Base-by-base conservation (phyloP, 2,113 vertebrate genomes). In the Elephantulus edwardii region DNA sequence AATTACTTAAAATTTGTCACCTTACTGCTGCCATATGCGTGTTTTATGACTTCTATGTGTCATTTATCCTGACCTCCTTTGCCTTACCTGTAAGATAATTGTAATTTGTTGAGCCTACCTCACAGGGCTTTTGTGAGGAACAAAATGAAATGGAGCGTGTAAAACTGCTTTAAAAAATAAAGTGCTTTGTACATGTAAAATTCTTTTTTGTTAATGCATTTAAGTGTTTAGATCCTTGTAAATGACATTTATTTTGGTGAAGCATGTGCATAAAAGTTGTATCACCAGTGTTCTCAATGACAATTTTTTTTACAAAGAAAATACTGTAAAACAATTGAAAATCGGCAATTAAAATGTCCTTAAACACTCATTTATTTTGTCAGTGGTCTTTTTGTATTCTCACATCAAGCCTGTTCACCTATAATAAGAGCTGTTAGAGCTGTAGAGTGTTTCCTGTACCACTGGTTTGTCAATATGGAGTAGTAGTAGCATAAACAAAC, bases 91-190 rank as follows among this genome's bases (percentile, higher is more conserved):
- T 89, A 88, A 90, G 89, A 83, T 80, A 89, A 86, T 8, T 93
- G 20, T 93, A 86, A 85, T 33, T 71, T 92, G 46, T 68, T 91
- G 42, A 80, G 86, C 90, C 89, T 95, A 91, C 86, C 92, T 94
- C 95, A 83, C 94, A 91, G 92, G 95, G 92, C 76, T 95, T 91
- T 95, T 93, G 94, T 94, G 94, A 96, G 93, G 93, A 83, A 38
- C 71, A 60, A 82, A 68, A 76, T 93, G 35, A 88, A 78, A 66
- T 80, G 82, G 78, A 86, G 22, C 86, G 46, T 90, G 42, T 85
- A 72, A 91, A 93, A 42, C 80, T 72, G 72, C 56, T 95, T 88
- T 38, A 86, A 19, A 24, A 44, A 78, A 89, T 76, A 85, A 88
- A 94, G 79, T 87, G 83, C 76, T 90, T 26, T 77, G 11, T 91